Conservation (phyloP, 2,113 vertebrate species). For the Brachyhypopomus gauderio region DNA sequence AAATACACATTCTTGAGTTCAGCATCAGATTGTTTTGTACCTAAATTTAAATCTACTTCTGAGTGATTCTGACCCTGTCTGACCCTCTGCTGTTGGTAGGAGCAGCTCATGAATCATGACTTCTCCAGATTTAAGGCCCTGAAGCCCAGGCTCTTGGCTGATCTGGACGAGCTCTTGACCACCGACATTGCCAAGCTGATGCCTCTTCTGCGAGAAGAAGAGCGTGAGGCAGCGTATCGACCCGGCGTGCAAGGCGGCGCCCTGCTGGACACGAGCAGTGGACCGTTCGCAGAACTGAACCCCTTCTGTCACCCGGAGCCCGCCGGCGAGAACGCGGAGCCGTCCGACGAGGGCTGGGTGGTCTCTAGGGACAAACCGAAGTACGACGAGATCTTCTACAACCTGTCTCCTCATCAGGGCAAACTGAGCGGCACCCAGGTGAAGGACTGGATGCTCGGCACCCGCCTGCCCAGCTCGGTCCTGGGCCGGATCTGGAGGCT, state of each 20-base stretch:
- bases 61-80: not conserved
- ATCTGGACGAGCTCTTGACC: constrained; percentile 82
- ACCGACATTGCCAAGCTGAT: constrained; percentile 84
- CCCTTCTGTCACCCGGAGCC: constrained; percentile 62
- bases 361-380: constrained; percentile 88
- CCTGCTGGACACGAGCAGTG: constrained; percentile 80
- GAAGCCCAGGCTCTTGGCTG: constrained; percentile 81
- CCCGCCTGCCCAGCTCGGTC: constrained; percentile 85
- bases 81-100: constrained; percentile 67
- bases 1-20: not conserved
- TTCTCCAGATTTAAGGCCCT: constrained; percentile 86
- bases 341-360: constrained; percentile 78
- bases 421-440: constrained; percentile 86
- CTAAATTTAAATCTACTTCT: no score
- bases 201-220: constrained; percentile 82
- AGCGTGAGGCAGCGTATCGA: constrained; percentile 69
- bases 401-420: constrained; percentile 79
- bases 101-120: constrained; percentile 81
- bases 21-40: not conserved
- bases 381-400: constrained; percentile 92
- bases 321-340: constrained; percentile 63
- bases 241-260: constrained; percentile 78
- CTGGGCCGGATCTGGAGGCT: constrained; percentile 89
- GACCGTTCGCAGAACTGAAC: constrained; percentile 76
- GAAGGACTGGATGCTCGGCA: constrained; percentile 85